phyloP scores from a whole-genome alignment of 2,888 invertebrate species.

The Cataglyphis livida region DNA sequence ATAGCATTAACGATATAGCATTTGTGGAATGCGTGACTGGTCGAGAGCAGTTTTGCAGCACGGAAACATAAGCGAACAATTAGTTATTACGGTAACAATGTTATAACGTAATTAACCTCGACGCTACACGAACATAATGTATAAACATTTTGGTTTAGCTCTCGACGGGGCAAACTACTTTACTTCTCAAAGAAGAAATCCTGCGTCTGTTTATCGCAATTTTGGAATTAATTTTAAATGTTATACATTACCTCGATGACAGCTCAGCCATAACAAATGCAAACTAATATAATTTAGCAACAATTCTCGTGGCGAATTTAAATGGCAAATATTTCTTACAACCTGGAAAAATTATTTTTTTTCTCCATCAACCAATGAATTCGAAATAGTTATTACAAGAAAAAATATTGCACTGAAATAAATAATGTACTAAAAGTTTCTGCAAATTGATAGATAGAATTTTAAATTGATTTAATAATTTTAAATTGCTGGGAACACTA shows the following conservation, averaged over 20 bases:
- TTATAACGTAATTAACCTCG: conserved; percentile 42
- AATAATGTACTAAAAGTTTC: not conserved
- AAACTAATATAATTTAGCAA: conserved; percentile 13
- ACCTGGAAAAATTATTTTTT: not conserved
- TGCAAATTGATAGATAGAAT: not conserved
- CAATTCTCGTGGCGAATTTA: not conserved
- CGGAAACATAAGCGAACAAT: conserved; percentile 46
- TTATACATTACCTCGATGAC: not conserved
- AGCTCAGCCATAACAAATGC: not conserved
- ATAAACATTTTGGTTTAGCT: conserved; percentile 41
- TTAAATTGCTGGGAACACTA: not conserved
- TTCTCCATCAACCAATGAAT: not conserved
- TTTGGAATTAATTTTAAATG: conserved; percentile 20
- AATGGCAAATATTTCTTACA: not conserved
- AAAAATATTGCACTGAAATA: not conserved
- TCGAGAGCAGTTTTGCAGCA: conserved; percentile 47
- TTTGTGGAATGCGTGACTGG: conserved; percentile 49
- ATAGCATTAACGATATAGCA: conserved; percentile 34
- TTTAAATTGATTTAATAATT: not conserved
- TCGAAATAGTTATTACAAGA: not conserved
- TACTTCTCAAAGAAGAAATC: conserved; percentile 26
- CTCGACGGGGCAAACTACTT: conserved; percentile 6
- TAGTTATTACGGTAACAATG: conserved; percentile 45
- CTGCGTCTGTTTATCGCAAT: conserved; percentile 18
- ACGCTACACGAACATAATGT: conserved; percentile 29